Evolutionary conservation across 2,113 vertebrate genomes (phyloP).

Genomic region (Ictidomys tridecemlineatus): DNA sequence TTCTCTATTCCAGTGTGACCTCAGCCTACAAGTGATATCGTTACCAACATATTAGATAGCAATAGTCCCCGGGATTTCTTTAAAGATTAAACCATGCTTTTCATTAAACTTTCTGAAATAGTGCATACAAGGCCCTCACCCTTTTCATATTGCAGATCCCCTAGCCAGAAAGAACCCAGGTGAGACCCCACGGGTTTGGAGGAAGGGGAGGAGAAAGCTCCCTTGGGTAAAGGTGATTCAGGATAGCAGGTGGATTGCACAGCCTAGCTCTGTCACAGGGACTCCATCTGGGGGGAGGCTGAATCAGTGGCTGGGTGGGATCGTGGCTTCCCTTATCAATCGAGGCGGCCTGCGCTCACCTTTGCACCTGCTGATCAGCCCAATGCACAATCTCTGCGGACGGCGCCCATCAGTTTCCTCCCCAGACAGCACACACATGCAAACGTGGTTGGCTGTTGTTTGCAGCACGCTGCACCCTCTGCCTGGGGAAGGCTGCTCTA

Average conservation of each 20-base stretch:
- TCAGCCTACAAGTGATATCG: neutral
- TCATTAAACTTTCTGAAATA: neutral
- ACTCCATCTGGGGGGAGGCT: no score
- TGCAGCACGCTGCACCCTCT: rapidly evolving
- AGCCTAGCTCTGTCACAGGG: neutral
- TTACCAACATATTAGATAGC: neutral
- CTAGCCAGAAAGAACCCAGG: neutral
- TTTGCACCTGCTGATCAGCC: rapidly evolving
- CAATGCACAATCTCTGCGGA: neutral
- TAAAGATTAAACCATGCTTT: neutral
- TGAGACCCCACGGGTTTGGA: neutral
- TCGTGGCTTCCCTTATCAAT: neutral
- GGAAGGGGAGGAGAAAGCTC: neutral
- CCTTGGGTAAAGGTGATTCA: neutral
- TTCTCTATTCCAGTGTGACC: neutral
- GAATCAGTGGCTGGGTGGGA: no score
- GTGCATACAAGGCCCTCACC: neutral
- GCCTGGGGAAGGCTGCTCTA: rapidly evolving
- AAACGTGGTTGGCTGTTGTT: rapidly evolving
- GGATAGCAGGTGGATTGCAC: neutral
- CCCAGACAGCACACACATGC: neutral
- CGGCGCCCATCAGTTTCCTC: neutral
- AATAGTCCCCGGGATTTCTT: neutral
- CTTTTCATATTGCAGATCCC: neutral
- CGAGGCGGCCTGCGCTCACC: neutral